These are phyloP conservation scores for Pteria penguin DNA, from an alignment of 2,888 invertebrate species.

Conservation along the genomic window DNA sequence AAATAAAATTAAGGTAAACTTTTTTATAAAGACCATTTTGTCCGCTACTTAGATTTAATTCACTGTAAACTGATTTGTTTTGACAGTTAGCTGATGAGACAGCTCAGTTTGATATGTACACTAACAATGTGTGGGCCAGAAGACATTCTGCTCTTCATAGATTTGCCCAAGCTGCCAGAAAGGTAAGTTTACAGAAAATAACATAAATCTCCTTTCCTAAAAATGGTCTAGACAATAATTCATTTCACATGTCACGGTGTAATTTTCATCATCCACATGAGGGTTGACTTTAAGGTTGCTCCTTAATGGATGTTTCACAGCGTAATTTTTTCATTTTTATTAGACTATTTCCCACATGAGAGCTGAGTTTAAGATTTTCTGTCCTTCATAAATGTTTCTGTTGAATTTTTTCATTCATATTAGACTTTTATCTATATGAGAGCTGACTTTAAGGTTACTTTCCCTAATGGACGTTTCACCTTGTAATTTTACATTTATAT, in stretches of 20 bases:
- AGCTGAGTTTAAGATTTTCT: neutral
- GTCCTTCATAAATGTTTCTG: no score
- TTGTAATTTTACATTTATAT: constrained; percentile 3
- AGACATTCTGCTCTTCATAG: constrained; percentile 68
- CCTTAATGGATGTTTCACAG: no score
- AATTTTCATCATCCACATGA: no score
- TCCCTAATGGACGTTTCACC: no score
- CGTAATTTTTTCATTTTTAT: neutral
- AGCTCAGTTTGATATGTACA: constrained; percentile 76
- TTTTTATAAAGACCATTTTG: no score
- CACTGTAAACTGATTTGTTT: no score
- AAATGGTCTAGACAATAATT: no score
- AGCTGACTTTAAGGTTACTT: constrained; percentile 67
- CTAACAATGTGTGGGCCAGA: constrained; percentile 77
- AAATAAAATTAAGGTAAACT: no score
- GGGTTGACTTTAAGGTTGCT: neutral
- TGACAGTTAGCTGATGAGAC: constrained; percentile 64
- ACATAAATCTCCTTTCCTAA: neutral
- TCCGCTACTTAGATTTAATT: no score
- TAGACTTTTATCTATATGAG: no score
- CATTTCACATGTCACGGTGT: no score
- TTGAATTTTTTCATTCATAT: neutral
- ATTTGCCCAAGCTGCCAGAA: constrained; percentile 79
- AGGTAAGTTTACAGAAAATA: constrained; percentile 57
- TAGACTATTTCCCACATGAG: no score